These are phyloP conservation scores for Lycia hirtaria DNA, from an alignment of 2,888 invertebrate species.

Conservation along the genomic window DNA sequence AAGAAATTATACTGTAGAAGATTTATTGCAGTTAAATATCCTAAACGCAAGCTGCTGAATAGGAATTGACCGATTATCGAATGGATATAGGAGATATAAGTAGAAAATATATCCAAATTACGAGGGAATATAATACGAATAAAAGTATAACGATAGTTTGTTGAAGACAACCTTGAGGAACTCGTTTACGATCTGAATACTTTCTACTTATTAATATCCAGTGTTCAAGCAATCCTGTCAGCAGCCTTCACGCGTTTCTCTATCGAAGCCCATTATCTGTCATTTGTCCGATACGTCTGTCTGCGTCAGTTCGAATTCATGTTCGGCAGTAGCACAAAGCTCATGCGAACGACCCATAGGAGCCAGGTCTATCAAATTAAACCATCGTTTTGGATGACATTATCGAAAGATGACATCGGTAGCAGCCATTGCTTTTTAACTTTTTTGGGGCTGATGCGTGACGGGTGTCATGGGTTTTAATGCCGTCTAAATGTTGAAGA, in stretches of 20 bases:
- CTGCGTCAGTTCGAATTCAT: slow-evolving; percentile 64
- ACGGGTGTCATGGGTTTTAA: slow-evolving; percentile 49
- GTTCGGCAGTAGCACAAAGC: slow-evolving; percentile 61
- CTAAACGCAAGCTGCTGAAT: no score
- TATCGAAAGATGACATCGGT: slow-evolving; percentile 72
- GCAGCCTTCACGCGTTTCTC: slow-evolving; percentile 30
- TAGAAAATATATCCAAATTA: no score
- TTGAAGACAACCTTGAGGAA: no score
- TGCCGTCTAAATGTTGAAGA: slow-evolving; percentile 34
- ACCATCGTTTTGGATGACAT: slow-evolving; percentile 67
- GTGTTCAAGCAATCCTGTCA: slow-evolving; percentile 31
- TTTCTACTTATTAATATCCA: background rate
- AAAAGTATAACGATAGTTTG: no score
- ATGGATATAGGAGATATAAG: no score
- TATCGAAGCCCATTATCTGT: slow-evolving; percentile 40
- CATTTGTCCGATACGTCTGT: slow-evolving; percentile 58
- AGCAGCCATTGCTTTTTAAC: slow-evolving; percentile 62
- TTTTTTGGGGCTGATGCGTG: slow-evolving; percentile 57
- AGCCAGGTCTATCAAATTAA: slow-evolving; percentile 70
- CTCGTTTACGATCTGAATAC: no score
- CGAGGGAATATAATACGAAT: no score
- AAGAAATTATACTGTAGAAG: no score
- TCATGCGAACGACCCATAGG: no score
- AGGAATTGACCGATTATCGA: no score
- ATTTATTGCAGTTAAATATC: no score